A percentile compares a stretch with the other conserved stretches of the same genome.
Evolutionary conservation across 2,888 invertebrate species (phyloP).

Genomic region (Orchesella flavescens): DNA sequence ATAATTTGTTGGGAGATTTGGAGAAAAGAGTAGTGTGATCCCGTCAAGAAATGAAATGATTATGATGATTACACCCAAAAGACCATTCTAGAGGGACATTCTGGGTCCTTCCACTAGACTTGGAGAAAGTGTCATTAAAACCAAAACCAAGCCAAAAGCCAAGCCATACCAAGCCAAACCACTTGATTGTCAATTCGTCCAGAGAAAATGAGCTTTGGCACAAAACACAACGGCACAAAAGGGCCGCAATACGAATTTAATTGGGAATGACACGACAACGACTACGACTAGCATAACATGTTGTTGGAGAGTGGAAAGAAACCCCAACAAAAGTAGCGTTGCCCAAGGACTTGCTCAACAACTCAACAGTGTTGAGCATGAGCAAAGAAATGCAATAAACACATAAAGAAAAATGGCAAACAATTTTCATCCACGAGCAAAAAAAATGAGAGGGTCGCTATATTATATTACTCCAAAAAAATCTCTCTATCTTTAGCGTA

Average conservation of each 20-base stretch:
- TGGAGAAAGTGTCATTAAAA: too few species aligned
- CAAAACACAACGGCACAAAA: neutral
- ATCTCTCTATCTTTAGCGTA: neutral
- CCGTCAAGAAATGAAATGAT: neutral
- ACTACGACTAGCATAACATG: neutral
- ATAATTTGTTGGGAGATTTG: neutral
- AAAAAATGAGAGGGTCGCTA: too few species aligned
- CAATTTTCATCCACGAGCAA: too few species aligned
- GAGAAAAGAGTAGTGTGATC: too few species aligned
- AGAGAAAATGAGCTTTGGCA: neutral
- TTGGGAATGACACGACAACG: neutral
- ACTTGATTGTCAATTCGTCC: neutral
- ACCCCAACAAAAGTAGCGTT: neutral
- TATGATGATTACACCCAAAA: neutral
- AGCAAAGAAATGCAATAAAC: too few species aligned
- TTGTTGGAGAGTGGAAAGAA: too few species aligned
- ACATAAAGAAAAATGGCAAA: too few species aligned
- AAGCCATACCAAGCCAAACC: too few species aligned
- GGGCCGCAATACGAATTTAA: neutral
- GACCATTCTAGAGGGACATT: neutral
- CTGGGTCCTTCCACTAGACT: too few species aligned
- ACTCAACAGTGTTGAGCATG: too few species aligned
- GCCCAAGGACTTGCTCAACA: slow-evolving; percentile 4
- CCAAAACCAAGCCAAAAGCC: too few species aligned
- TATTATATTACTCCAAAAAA: too few species aligned